These are phyloP conservation scores for Melanerpes aurifrons DNA, from an alignment of 2,113 vertebrate species.

Conservation along the genomic window DNA sequence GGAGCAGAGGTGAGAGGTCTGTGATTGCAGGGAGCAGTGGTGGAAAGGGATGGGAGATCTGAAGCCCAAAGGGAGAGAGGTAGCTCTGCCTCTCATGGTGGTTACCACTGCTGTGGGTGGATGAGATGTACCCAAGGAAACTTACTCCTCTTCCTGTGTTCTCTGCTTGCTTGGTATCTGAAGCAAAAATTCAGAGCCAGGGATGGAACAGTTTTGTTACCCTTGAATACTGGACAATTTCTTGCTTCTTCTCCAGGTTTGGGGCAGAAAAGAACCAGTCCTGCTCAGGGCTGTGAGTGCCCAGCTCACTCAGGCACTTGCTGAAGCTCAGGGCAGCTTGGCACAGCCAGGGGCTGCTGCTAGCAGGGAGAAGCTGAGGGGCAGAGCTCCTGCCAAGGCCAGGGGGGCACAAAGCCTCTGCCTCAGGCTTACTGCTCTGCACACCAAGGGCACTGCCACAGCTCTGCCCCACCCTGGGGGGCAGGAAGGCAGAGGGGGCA, in stretches of 20 bases:
- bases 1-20: not conserved
- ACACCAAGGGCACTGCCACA: too few relatives aligned
- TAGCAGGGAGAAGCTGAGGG: too few relatives aligned
- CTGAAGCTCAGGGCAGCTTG: too few relatives aligned
- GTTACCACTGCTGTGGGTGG: rapidly evolving
- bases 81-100: rapidly evolving
- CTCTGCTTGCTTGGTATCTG: not conserved
- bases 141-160: not conserved
- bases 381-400: too few relatives aligned
- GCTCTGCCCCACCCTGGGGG: too few relatives aligned
- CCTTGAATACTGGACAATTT: rapidly evolving
- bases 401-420: too few relatives aligned
- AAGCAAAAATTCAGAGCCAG: not conserved
- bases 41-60: not conserved
- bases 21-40: rapidly evolving
- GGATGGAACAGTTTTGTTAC: not conserved
- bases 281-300: too few relatives aligned
- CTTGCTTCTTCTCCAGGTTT: not conserved
- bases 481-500: too few relatives aligned
- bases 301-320: too few relatives aligned
- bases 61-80: not conserved
- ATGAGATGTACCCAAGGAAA: not conserved
- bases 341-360: too few relatives aligned
- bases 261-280: too few relatives aligned
- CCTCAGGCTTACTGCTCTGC: too few relatives aligned